A percentile compares a stretch with the other conserved stretches of the same genome.
Evolutionary conservation across 1,140 invertebrate genomes (phyloP).

Genomic region (Drosophila melanogaster): Release_6_plus_ISO1_MT NT_037436.4:3359001-3359500

Average conservation of each 20-base stretch:
- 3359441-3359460: slow-evolving; percentile 92
- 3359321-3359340: slow-evolving; percentile 95
- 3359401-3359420: slow-evolving; percentile 92
- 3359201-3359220: slow-evolving; percentile 93
- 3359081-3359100: slow-evolving; percentile 89
- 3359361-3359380: slow-evolving; percentile 96
- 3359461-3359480: slow-evolving; percentile 91
- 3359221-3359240: slow-evolving; percentile 96
- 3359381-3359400: slow-evolving; percentile 96
- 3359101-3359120: slow-evolving; percentile 91
- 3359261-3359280: slow-evolving; percentile 95
- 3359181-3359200: slow-evolving; percentile 89
- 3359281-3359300: slow-evolving; percentile 92
- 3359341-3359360: slow-evolving; percentile 97
- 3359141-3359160: slow-evolving; percentile 87
- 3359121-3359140: slow-evolving; percentile 89
- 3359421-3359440: slow-evolving; percentile 91
- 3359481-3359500: slow-evolving; percentile 91
- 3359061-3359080: slow-evolving; percentile 92
- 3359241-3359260: slow-evolving; percentile 95
- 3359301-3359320: slow-evolving; percentile 94
- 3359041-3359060: slow-evolving; percentile 93
- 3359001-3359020: slow-evolving; percentile 96
- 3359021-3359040: slow-evolving; percentile 95
- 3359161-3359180: slow-evolving; percentile 90